Evolutionary conservation across 2,113 vertebrate species (phyloP), one percentile per base, ranked within the genome.

Genomic region (Passer montanus): DNA sequence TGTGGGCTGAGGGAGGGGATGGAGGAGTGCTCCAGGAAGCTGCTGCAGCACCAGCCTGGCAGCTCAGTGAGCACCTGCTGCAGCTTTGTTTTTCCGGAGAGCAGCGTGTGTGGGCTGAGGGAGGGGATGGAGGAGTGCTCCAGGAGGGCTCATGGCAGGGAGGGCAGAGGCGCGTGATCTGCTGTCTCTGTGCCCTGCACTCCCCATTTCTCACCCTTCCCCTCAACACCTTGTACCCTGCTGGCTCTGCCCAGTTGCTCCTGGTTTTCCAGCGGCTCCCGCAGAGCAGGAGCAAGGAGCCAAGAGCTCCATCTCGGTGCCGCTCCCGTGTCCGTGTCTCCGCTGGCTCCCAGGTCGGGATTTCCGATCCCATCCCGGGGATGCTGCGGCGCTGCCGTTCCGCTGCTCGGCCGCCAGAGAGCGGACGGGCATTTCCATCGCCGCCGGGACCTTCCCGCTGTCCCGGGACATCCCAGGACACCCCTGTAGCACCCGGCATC

Each of bases 21-120:
- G 3, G 11, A 3, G 56, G 24, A 27, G 6, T 0, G 27, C 10
- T 4, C 17, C 2, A 0, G 46, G n/a, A n/a, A n/a, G n/a, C 22
- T 26, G 14, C 27, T 2, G 44, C 11, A 4, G 24, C 7, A 7
- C 5, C 35, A 2, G 50, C 68, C 64, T 30, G 75, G 8, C 30
- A 39, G 59, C 37, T 35, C 2, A 5, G 50, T 0, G 64, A 62
- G 31, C 35, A 3, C 31, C 47, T 58, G 56, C 11, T 0, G 2
- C 22, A 15, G 2, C 0, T 33, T 13, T 43, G 35, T 0, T 33
- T 19, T 21, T 19, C 17, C 33, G 2, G 11, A 22, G 80, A 24
- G 79, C 39, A 30, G 53, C 0, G 1, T 1, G 13, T 4, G n/a
- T 0, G 10, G 10, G 63, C 62, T 46, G 49, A 7, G 30, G 3